Evolutionary conservation across 2,797 vertebrate species (phyloP).

Genomic region (Psittacula derbiana): DNA sequence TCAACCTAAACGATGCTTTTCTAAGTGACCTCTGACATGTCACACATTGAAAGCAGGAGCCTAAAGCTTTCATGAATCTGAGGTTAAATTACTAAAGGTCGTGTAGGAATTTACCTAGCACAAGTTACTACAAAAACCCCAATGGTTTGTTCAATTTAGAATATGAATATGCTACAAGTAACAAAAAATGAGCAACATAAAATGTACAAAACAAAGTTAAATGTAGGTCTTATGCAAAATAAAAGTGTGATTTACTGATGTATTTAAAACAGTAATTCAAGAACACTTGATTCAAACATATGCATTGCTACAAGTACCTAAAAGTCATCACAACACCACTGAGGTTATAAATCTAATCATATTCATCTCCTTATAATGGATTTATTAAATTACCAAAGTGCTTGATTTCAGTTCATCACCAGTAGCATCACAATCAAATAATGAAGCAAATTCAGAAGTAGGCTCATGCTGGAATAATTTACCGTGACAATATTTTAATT

Average conservation of each 20-base stretch:
- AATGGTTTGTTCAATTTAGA: background rate
- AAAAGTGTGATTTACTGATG: background rate
- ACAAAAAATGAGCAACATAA: background rate
- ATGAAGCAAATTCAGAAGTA: slow-evolving; percentile 28
- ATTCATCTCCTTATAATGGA: background rate
- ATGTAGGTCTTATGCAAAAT: background rate
- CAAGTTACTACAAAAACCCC: background rate
- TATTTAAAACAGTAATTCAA: background rate
- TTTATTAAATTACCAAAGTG: slow-evolving; percentile 42
- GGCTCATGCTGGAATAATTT: slow-evolving; percentile 7
- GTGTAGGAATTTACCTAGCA: background rate
- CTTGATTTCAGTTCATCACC: slow-evolving; percentile 26
- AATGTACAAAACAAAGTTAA: background rate
- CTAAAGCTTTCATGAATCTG: background rate
- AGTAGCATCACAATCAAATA: slow-evolving; percentile 25
- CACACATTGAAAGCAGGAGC: background rate
- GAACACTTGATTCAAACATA: background rate
- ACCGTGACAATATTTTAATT: background rate
- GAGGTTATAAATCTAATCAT: background rate
- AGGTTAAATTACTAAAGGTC: background rate
- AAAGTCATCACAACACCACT: background rate
- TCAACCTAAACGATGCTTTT: background rate
- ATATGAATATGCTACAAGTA: background rate
- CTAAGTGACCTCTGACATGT: background rate
- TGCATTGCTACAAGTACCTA: background rate